Evolutionary conservation across 1,140 invertebrate species (phyloP).

Genomic region (Anastrepha ludens): DNA sequence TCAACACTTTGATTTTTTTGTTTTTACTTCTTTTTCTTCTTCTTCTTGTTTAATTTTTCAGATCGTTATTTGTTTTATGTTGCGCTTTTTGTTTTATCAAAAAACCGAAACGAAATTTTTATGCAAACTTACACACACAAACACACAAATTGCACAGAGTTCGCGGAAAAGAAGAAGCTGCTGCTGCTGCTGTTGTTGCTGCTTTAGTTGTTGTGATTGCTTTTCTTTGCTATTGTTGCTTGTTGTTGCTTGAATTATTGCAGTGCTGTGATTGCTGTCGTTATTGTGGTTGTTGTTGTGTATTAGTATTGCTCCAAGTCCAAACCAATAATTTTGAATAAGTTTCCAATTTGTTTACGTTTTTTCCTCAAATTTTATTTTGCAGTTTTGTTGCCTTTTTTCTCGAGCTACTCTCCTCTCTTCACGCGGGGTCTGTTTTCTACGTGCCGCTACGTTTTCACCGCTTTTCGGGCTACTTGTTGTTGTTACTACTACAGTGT

Average conservation of each 20-base stretch:
- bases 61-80: slow-evolving; percentile 14
- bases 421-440: background rate
- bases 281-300: slow-evolving; percentile 59
- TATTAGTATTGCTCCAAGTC: slow-evolving; percentile 71
- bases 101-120: slow-evolving; percentile 73
- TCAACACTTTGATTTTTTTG: background rate
- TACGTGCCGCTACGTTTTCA: background rate
- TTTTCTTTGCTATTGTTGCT: slow-evolving; percentile 56
- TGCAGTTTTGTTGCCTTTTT: slow-evolving; percentile 60
- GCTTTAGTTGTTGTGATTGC: slow-evolving; percentile 57
- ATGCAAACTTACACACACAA: slow-evolving; percentile 71
- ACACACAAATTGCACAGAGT: slow-evolving; percentile 59
- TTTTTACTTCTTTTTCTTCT: slow-evolving; percentile 1
- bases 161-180: slow-evolving; percentile 35
- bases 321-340: slow-evolving; percentile 74
- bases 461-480: background rate
- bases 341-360: slow-evolving; percentile 71
- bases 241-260: slow-evolving; percentile 55
- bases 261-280: slow-evolving; percentile 53
- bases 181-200: slow-evolving; percentile 57
- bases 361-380: slow-evolving; percentile 65
- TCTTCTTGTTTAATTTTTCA: background rate
- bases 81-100: slow-evolving; percentile 52
- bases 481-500: slow-evolving; percentile 8
- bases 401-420: background rate